Base-by-base conservation (phyloP, 2,113 vertebrate genomes). In the Tretioscincus oriximinensis region DNA sequence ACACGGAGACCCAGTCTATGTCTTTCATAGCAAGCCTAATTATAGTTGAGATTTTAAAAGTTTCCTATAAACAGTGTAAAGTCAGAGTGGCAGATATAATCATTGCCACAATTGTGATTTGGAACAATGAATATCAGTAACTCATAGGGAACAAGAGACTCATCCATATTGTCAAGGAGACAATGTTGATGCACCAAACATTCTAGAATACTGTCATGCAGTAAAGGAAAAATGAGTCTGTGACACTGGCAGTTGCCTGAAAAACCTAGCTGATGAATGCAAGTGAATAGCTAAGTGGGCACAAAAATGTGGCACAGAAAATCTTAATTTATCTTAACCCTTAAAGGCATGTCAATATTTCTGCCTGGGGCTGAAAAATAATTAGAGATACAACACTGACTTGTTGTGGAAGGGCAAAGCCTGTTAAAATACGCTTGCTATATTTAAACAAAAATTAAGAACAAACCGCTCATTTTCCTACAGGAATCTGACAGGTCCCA, bases 371-470 rank as follows among this genome's bases (percentile, higher is more conserved):
- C 64, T 68, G 20, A 54, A 12, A 51, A 66, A 49, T 66, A 67
- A 67, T 51, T 77, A 67, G 47, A 10, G 51, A 10, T n/a, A 51
- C 4, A 54, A 54, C 14, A 51, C 64, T 20, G 47, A 28, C 28
- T 54, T 29, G 47, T 31, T 28, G 7, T 60, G 20, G 24, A 16
- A 45, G 47, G 18, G 18, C n/a, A 26, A 54, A 24, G 45, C 49
- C 45, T n/a, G 49, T 49, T 77, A 77, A 67, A 51, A 67, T 26
- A 73, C 4, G n/a, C 41, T 28, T 63, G 22, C 29, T 29, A 54
- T 73, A 54, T 45, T 65, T 51, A 73, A 73, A n/a, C 35, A 61
- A 60, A 60, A 61, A 75, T 29, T 26, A 74, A 76, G 60, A 76
- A 20, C 7, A 20, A 51, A 41, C 29, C 74, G 2, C 64, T 11